phyloP scores from a whole-genome alignment of 2,797 vertebrate genomes.

The Aldrovandia affinis region DNA sequence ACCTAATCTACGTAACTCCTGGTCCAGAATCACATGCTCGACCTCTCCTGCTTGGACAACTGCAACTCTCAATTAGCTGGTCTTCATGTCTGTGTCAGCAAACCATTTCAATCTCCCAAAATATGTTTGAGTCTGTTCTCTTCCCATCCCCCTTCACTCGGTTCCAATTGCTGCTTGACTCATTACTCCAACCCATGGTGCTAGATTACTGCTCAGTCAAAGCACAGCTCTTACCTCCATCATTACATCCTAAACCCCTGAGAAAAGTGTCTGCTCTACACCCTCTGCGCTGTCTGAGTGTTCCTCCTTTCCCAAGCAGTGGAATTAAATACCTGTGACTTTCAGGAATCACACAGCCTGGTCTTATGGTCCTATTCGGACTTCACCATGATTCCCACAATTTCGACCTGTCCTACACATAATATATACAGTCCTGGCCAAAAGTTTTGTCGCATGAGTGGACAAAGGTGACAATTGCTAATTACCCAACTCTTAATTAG shows the following conservation, averaged over 20 bases:
- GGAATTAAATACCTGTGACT: neutral
- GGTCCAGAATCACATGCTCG: neutral
- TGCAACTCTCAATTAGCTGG: neutral
- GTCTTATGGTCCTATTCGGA: neutral
- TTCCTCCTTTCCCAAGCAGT: neutral
- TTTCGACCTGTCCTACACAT: no score
- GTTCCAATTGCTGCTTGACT: neutral
- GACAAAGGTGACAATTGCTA: no score
- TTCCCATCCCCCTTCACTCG: neutral
- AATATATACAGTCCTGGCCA: no score
- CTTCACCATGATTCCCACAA: neutral
- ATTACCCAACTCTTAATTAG: no score
- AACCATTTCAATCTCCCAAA: neutral
- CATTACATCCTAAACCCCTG: neutral
- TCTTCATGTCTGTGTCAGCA: neutral
- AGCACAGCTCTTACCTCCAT: neutral
- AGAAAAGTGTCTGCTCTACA: no score
- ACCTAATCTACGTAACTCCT: neutral
- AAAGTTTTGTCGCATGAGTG: no score
- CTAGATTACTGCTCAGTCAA: neutral
- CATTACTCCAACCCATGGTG: neutral
- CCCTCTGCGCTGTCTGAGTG: neutral
- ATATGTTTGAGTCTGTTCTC: neutral
- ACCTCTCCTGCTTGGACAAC: neutral
- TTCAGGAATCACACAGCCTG: neutral